Percentiles rank a stretch among this genome's conserved stretches.
These are phyloP conservation scores for Tylochromis polylepis DNA, from an alignment of 2,113 vertebrate species.

Conservation along the genomic window DNA sequence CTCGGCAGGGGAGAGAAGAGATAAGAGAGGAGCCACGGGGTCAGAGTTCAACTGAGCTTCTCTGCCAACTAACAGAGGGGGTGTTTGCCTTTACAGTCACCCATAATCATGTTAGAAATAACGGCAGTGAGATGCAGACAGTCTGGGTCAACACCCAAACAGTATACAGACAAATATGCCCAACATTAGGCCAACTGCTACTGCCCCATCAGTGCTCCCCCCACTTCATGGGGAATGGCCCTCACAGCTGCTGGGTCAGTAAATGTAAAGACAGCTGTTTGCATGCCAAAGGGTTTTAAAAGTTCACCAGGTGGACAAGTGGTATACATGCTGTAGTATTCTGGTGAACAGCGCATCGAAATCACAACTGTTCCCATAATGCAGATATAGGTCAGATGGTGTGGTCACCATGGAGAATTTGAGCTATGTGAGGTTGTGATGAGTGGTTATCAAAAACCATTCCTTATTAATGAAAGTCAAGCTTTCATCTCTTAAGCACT, in stretches of 20 bases:
- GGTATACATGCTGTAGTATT: not conserved
- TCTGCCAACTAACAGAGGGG: not conserved
- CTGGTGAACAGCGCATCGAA: not conserved
- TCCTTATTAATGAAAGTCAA: not conserved
- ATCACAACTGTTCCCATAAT: not conserved
- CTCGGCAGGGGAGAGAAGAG: conserved; percentile 27
- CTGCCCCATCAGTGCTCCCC: not conserved
- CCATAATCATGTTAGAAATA: not conserved
- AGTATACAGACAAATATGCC: not conserved
- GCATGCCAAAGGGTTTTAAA: conserved; percentile 23
- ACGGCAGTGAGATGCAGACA: not conserved
- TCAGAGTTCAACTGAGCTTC: conserved; percentile 14
- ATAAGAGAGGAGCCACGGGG: not conserved
- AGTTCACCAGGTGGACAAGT: conserved; percentile 27
- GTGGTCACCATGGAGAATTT: not conserved
- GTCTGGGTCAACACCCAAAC: not conserved
- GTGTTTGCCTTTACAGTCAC: not conserved
- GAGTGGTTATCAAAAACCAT: not conserved
- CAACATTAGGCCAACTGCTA: not conserved
- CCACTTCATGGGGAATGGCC: conserved; percentile 2
- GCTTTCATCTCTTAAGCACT: not conserved
- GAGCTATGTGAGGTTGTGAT: not conserved
- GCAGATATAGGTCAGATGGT: not conserved
- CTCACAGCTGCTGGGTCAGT: conserved; percentile 35
- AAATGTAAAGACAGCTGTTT: conserved; percentile 57